Evolutionary conservation across 2,113 vertebrate genomes (phyloP), one percentile per base, ranked within the genome.

Genomic region (Centropristis striata): DNA sequence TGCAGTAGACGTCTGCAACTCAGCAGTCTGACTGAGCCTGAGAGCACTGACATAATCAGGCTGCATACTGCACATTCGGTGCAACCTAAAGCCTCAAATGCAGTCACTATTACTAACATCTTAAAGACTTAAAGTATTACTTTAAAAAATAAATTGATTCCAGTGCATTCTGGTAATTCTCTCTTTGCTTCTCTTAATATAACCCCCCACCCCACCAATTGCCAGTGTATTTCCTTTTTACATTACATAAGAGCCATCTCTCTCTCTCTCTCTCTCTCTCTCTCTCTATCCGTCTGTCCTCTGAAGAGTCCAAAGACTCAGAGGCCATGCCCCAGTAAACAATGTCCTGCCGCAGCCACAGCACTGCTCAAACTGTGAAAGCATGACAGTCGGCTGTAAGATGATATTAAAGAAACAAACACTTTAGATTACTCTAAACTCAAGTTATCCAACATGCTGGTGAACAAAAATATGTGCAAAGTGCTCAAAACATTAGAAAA

Each of bases 301-400:
- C 27, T 37, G 50, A 54, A 39, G 2, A 51, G 47, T 51, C 59
- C 64, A 54, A 63, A 63, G 16, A 44, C 60, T 78, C 58, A 44
- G 57, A 71, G 65, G 64, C 42, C 23, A n/a, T 42, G 59, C 57
- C 66, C 58, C 65, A 37, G 44, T 76, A 77, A 83, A 83, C 83
- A 80, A 16, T 32, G 21, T 16, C 42, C 16, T 61, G 42, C 75
- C n/a, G 39, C 36, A 67, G 64, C 27, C 41, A 61, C 72, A 59
- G 42, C 49, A 50, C 53, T 77, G 63, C 72, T 13, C 63, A 66
- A 54, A 46, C 54, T 66, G 51, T 71, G 39, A 73, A 44, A 71
- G 63, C 55, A 41, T 41, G 23, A 76, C 42, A 59, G 27, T 42
- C 1, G 1, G 20, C 51, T 71, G 15, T 28, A 49, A 60, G 46